A percentile compares a stretch with the other conserved stretches of the same genome.
Evolutionary conservation across 2,888 invertebrate genomes (phyloP).

Genomic region (Leptinotarsa rubiginosa): DNA sequence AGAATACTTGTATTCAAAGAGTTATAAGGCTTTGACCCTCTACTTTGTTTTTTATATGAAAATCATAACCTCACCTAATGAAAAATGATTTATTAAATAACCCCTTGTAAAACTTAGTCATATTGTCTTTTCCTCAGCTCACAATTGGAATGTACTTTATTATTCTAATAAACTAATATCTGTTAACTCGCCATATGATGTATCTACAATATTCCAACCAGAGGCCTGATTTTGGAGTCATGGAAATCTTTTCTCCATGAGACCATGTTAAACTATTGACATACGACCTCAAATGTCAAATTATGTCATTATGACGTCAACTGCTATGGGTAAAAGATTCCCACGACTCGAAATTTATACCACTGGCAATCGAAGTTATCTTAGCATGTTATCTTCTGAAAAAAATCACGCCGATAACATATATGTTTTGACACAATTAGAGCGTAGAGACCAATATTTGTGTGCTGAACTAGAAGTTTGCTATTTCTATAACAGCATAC

Average conservation of each 20-base stretch:
- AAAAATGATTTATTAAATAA: not conserved
- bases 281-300: too few relatives aligned
- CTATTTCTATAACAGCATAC: too few relatives aligned
- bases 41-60: not conserved
- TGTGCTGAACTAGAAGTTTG: not conserved
- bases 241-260: too few relatives aligned
- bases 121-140: constrained; percentile 8
- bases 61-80: not conserved
- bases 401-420: not conserved
- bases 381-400: too few relatives aligned
- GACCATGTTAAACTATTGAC: too few relatives aligned
- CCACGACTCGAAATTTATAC: too few relatives aligned
- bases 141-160: constrained; percentile 1
- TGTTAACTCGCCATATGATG: not conserved
- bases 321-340: too few relatives aligned
- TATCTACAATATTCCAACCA: not conserved
- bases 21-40: too few relatives aligned
- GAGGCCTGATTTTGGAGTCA: not conserved
- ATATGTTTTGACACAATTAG: not conserved
- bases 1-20: too few relatives aligned
- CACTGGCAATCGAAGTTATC: too few relatives aligned
- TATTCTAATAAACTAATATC: not conserved
- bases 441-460: not conserved
- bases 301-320: too few relatives aligned
- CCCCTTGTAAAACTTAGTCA: not conserved